Percentiles rank a stretch among this genome's conserved stretches.
Evolutionary conservation across 2,113 vertebrate species (phyloP).

Genomic region (Saimiri boliviensis): DNA sequence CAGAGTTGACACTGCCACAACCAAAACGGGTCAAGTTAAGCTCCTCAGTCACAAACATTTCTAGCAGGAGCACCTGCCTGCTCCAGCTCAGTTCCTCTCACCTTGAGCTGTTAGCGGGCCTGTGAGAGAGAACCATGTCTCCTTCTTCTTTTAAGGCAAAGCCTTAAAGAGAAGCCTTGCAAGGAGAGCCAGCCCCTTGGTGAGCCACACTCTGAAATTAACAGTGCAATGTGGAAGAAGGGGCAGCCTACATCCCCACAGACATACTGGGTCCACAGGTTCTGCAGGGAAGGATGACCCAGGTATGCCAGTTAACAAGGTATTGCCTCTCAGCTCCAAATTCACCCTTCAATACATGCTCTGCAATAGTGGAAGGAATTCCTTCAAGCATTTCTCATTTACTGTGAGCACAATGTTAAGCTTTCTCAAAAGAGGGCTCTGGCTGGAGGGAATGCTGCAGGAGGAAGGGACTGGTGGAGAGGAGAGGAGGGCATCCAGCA

Average conservation of each 20-base stretch:
- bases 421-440: not conserved
- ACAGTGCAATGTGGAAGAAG: not conserved
- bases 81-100: not conserved
- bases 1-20: not conserved
- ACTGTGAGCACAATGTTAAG: not conserved
- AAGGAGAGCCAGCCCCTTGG: not conserved
- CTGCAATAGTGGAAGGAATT: not conserved
- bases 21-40: not conserved
- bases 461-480: not conserved
- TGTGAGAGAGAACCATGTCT: not conserved
- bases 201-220: not conserved
- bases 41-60: not conserved
- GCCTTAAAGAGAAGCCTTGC: not conserved
- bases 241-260: not conserved
- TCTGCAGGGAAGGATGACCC: not conserved
- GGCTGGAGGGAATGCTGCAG: accelerated
- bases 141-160: not conserved
- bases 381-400: not conserved
- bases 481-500: not conserved
- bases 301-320: not conserved
- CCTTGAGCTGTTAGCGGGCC: not conserved
- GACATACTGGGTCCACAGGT: not conserved
- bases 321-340: not conserved
- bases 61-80: not conserved
- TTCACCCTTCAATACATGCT: not conserved